Conservation (phyloP, 2,797 vertebrate species). For the Tragopan temminckii region DNA sequence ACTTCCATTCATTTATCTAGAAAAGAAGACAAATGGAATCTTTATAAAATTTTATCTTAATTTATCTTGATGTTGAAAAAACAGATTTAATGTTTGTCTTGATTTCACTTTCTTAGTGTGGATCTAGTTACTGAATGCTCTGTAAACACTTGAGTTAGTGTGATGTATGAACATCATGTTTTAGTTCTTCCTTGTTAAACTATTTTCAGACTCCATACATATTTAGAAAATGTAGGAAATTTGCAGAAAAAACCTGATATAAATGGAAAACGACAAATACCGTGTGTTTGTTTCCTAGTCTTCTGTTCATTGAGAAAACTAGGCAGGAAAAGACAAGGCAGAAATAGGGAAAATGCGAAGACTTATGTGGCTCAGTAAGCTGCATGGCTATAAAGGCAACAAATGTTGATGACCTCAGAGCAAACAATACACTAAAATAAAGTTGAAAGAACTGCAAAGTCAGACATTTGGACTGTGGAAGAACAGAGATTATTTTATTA, state of each 20-base stretch:
- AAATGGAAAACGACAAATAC: neutral
- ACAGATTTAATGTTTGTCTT: neutral
- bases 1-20: neutral
- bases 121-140: neutral
- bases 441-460: neutral
- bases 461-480: neutral
- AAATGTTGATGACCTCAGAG: neutral
- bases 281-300: neutral
- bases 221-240: neutral
- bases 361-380: neutral
- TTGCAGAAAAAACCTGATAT: neutral
- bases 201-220: neutral
- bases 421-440: neutral
- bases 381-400: neutral
- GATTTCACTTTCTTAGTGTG: neutral
- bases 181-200: neutral
- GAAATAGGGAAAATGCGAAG: neutral
- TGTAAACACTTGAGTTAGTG: neutral
- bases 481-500: neutral
- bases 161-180: rapidly evolving
- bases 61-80: neutral
- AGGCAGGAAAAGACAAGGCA: neutral
- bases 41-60: neutral
- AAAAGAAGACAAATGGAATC: neutral
- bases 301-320: neutral